Evolutionary conservation across 2,888 invertebrate species (phyloP).

Genomic region (Aproaerema taeniolella): DNA sequence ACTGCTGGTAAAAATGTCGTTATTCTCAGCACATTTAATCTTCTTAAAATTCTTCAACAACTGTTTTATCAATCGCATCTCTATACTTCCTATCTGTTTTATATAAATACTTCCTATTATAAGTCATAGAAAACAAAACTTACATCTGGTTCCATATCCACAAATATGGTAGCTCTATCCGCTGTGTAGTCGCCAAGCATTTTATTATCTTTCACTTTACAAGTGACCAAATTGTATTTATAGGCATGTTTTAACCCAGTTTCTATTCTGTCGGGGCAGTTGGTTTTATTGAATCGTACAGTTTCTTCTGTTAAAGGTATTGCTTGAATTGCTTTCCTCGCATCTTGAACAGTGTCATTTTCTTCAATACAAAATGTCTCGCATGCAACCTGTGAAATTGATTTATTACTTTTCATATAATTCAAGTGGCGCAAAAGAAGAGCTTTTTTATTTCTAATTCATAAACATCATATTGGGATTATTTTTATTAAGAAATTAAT

Average conservation of each 20-base stretch:
- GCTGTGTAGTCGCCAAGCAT: constrained; percentile 77
- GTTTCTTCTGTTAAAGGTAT: constrained; percentile 85
- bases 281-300: constrained; percentile 81
- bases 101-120: background rate
- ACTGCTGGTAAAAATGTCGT: no score
- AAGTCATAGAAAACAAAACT: constrained; percentile 22
- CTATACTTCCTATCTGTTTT: background rate
- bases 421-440: no score
- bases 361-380: constrained; percentile 96
- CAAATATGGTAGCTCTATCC: constrained; percentile 76
- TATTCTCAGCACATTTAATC: no score
- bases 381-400: constrained; percentile 85
- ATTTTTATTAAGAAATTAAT: no score
- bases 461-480: no score
- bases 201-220: constrained; percentile 72
- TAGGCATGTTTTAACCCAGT: constrained; percentile 48
- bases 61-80: no score
- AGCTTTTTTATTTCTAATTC: no score
- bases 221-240: constrained; percentile 63
- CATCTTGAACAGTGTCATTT: constrained; percentile 88
- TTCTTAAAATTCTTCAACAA: no score
- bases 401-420: no score
- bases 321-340: constrained; percentile 85
- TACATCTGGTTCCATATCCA: constrained; percentile 73
- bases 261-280: constrained; percentile 38